Conservation (phyloP, 2,113 vertebrate species). For the Corvus cornix region DNA sequence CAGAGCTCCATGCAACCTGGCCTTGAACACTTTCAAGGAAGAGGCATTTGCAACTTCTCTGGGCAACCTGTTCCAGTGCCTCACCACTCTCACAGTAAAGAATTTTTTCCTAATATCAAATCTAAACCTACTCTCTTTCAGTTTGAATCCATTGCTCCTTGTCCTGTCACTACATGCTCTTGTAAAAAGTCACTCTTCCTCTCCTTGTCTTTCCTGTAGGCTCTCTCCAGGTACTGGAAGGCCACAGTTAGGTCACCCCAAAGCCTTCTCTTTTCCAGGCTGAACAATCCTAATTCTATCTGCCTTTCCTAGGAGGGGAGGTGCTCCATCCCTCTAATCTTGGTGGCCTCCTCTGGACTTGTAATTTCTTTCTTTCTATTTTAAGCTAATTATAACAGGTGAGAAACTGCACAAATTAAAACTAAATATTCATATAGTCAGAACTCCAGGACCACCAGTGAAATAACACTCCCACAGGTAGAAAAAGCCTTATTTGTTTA, state of each 20-base stretch:
- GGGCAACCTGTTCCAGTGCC: not conserved
- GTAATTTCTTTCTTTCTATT: not conserved
- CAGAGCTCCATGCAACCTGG: not conserved
- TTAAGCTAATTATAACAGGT: not conserved
- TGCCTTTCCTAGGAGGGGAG: not conserved
- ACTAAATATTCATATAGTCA: not conserved
- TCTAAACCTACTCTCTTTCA: not conserved
- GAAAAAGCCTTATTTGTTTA: not conserved
- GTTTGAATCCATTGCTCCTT: not conserved
- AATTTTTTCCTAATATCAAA: not conserved
- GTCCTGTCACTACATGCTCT: not conserved
- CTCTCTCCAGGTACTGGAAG: not conserved
- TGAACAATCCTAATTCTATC: not conserved
- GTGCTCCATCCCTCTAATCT: not conserved
- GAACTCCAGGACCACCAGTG: not conserved
- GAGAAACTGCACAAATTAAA: not conserved
- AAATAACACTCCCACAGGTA: not conserved
- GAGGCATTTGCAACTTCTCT: not conserved
- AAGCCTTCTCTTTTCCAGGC: not conserved
- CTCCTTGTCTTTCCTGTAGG: not conserved
- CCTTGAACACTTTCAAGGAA: not conserved
- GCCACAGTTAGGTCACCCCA: not conserved
- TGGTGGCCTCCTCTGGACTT: not conserved
- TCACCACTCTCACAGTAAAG: not conserved
- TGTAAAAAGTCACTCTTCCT: not conserved